Conservation (phyloP, 2,113 vertebrate species). For the Ploceus nigricollis region DNA sequence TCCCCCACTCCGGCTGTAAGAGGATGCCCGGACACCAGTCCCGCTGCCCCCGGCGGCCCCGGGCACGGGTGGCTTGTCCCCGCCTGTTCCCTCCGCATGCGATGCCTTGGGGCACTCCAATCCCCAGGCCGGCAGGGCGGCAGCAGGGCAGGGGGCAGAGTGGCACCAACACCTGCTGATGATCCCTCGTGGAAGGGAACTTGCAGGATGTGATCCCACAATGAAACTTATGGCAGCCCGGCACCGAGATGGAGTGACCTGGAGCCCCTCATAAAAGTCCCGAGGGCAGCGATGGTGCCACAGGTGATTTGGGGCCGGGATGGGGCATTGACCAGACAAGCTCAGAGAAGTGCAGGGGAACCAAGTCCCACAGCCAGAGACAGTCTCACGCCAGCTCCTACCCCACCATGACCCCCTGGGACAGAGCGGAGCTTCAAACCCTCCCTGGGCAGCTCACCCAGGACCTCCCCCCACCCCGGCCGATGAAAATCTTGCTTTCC, state of each 20-base stretch:
- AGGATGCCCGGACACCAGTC: not conserved
- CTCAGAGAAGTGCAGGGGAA: not conserved
- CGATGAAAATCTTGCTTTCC: not conserved
- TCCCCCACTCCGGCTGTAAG: not conserved
- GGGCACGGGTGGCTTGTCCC: not conserved
- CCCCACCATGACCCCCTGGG: accelerated
- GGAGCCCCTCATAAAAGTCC: not conserved
- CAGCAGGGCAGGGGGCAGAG: not conserved
- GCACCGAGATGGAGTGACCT: not conserved
- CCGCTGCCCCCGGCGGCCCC: not conserved
- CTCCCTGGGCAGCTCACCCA: accelerated
- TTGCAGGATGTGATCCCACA: not conserved
- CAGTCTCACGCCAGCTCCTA: not conserved
- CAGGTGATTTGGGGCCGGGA: not conserved
- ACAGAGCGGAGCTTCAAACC: not conserved
- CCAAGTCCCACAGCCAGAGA: not conserved
- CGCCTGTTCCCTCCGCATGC: not conserved
- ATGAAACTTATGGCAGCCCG: not conserved
- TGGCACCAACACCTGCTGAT: not conserved
- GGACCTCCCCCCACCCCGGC: not conserved
- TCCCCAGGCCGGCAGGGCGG: not conserved
- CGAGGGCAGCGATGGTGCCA: not conserved
- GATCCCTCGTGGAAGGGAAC: not conserved
- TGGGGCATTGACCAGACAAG: not conserved
- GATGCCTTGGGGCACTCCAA: not conserved